A percentile compares a stretch with the other conserved stretches of the same genome.
Conservation (phyloP, 2,797 vertebrate genomes). For the Channallabes apus region DNA sequence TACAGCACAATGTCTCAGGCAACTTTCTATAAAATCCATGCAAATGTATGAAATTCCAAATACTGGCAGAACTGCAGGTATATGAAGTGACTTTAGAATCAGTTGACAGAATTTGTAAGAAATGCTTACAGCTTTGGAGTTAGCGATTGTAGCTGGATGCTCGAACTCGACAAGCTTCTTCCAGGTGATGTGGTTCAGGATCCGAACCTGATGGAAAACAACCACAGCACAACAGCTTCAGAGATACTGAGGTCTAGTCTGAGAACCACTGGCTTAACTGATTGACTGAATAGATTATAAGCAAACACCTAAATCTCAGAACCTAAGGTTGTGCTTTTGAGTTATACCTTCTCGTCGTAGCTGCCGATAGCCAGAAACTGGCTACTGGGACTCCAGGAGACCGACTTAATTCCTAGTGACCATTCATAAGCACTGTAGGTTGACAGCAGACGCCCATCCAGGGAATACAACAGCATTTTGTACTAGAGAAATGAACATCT, state of each 20-base stretch:
- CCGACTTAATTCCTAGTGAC: constrained; percentile 88
- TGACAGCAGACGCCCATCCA: constrained; percentile 90
- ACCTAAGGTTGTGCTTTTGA: neutral
- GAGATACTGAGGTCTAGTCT: neutral
- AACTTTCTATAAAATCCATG: neutral
- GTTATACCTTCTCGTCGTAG: constrained; percentile 91
- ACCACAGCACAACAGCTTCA: neutral
- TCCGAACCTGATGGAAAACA: constrained; percentile 78
- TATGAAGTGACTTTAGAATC: neutral
- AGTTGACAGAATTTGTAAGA: neutral
- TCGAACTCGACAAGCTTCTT: constrained; percentile 86
- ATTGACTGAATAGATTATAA: neutral
- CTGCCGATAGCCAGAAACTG: constrained; percentile 95
- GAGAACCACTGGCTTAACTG: neutral
- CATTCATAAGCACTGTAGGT: constrained; percentile 88
- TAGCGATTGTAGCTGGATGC: constrained; percentile 77
- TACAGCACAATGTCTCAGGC: neutral
- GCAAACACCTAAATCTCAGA: neutral
- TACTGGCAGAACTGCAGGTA: neutral
- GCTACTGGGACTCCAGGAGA: constrained; percentile 94
- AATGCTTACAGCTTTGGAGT: constrained; percentile 80
- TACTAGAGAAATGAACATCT: constrained; percentile 74
- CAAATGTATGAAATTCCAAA: neutral
- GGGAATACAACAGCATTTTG: constrained; percentile 89
- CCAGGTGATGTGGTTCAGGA: constrained; percentile 96